These are phyloP conservation scores for Trichomycterus rosablanca DNA, from an alignment of 2,113 vertebrate species.

Conservation along the genomic window DNA sequence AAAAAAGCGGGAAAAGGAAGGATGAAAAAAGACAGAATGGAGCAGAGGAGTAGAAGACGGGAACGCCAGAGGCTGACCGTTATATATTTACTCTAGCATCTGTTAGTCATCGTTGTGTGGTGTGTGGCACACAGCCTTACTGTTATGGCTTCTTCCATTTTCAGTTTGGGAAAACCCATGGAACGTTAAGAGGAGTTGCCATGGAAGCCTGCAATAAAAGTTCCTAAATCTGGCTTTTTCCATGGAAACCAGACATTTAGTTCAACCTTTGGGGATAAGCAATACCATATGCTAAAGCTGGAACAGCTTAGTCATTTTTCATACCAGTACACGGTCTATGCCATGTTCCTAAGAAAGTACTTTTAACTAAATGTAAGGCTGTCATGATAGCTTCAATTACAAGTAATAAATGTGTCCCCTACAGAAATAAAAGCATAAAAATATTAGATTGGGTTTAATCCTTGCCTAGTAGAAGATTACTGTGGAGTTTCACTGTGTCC, in stretches of 20 bases:
- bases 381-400: too few species aligned
- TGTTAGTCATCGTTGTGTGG: conserved; percentile 32
- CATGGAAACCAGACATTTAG: conserved; percentile 41
- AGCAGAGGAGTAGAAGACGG: conserved; percentile 11
- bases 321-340: not conserved
- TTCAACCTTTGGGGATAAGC: conserved; percentile 23
- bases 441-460: too few species aligned
- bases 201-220: conserved; percentile 36
- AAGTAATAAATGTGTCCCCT: too few species aligned
- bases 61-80: conserved; percentile 6
- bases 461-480: too few species aligned
- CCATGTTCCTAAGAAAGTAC: not conserved
- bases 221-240: conserved; percentile 22
- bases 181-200: conserved; percentile 30
- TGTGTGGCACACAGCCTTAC: conserved; percentile 26
- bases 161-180: conserved; percentile 35
- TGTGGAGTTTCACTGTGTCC: too few species aligned
- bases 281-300: conserved; percentile 9
- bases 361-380: too few species aligned
- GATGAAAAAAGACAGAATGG: not conserved
- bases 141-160: conserved; percentile 15
- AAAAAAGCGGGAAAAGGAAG: not conserved
- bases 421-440: too few species aligned
- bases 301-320: conserved; percentile 12
- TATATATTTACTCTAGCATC: conserved; percentile 24